Conservation (phyloP, 2,113 vertebrate species). For the Mus spicilegus region DNA sequence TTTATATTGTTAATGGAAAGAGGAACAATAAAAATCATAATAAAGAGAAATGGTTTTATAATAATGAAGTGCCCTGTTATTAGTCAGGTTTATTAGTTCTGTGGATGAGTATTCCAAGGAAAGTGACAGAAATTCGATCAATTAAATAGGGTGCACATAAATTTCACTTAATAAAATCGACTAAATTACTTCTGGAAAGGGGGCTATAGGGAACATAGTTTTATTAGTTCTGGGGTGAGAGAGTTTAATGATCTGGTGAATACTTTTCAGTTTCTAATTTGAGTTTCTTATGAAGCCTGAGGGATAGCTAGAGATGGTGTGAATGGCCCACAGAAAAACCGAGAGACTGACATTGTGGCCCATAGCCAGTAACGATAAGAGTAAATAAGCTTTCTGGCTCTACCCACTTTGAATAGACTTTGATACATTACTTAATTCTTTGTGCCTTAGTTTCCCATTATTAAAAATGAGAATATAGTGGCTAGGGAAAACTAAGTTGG, state of each 20-base stretch:
- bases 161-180: conserved; percentile 77
- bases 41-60: conserved; percentile 76
- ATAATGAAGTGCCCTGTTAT: conserved; percentile 59
- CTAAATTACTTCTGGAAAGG: conserved; percentile 69
- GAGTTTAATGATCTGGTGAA: conserved; percentile 49
- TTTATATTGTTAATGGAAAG: conserved; percentile 66
- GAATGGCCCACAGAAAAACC: not conserved
- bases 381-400: not conserved
- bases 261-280: conserved; percentile 61
- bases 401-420: not conserved
- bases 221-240: conserved; percentile 60
- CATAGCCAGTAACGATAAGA: not conserved
- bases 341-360: not conserved
- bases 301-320: not conserved
- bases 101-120: conserved; percentile 63
- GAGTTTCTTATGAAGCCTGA: not conserved
- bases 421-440: not conserved
- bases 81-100: conserved; percentile 74
- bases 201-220: conserved; percentile 50
- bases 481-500: not conserved
- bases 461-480: not conserved
- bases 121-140: conserved; percentile 74
- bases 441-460: not conserved
- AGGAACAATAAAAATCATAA: conserved; percentile 61
- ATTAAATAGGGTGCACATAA: conserved; percentile 76